Evolutionary conservation across 35 echinoderm and acorn worm species (phyloP).

Genomic region (Ophiothrix spiculata): DNA sequence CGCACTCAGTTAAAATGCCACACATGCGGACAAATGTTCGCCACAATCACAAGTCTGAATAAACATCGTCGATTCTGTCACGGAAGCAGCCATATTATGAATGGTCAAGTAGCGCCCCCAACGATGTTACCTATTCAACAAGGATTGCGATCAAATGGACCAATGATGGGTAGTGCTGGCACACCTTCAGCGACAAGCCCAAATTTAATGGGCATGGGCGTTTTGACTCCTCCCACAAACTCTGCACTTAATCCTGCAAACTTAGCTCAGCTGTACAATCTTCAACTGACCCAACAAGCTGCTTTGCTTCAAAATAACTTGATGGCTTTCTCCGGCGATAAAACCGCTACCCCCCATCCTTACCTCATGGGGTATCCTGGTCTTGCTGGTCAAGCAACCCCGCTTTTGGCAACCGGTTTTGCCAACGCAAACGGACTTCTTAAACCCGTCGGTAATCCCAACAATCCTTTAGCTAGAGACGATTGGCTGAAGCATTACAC

Average conservation of each 20-base stretch:
- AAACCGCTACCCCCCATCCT: slow-evolving; percentile 35
- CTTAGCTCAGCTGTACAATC: slow-evolving; percentile 89
- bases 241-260: slow-evolving; percentile 72
- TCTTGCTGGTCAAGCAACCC: slow-evolving; percentile 45
- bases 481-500: slow-evolving; percentile 84
- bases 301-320: slow-evolving; percentile 72
- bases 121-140: slow-evolving; percentile 29
- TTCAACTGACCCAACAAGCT: slow-evolving; percentile 78
- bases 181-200: slow-evolving; percentile 22
- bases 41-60: slow-evolving; percentile 91
- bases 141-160: slow-evolving; percentile 16
- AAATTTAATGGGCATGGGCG: slow-evolving; percentile 25
- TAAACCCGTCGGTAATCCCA: slow-evolving; percentile 5
- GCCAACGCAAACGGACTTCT: slow-evolving; percentile 11
- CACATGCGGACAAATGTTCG: slow-evolving; percentile 82
- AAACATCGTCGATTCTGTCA: slow-evolving; percentile 98
- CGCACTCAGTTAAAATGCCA: slow-evolving; percentile 87
- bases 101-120: slow-evolving; percentile 52
- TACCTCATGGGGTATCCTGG: slow-evolving; percentile 79
- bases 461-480: slow-evolving; percentile 42
- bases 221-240: slow-evolving; percentile 26
- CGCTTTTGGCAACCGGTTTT: slow-evolving; percentile 39
- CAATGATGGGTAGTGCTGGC: background rate
- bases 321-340: slow-evolving; percentile 51
- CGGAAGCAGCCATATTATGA: slow-evolving; percentile 56